phyloP scores from a whole-genome alignment of 2,113 vertebrate species.

The Semnornis frantzii region DNA sequence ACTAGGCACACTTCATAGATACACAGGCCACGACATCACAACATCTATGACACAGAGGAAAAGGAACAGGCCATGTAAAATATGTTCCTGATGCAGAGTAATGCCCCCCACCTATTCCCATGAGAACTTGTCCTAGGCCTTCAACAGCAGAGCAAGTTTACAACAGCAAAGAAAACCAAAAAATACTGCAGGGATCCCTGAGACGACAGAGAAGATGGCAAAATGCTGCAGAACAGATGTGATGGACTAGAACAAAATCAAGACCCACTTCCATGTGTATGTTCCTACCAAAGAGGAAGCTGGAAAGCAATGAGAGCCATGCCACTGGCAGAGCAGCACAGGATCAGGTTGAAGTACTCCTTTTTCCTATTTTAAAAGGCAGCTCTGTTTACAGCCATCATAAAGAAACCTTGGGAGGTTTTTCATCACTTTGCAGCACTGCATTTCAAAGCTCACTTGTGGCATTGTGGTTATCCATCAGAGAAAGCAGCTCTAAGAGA shows the following conservation, averaged over 20 bases:
- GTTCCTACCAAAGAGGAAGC: not conserved
- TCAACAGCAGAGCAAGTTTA: not conserved
- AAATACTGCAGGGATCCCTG: not conserved
- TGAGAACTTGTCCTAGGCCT: not conserved
- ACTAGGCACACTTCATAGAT: rapidly evolving
- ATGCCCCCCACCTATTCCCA: not conserved
- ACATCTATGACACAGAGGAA: not conserved
- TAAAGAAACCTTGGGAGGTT: not conserved
- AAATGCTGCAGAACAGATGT: not conserved
- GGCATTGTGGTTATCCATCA: not conserved
- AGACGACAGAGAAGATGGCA: not conserved
- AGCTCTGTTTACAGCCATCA: not conserved
- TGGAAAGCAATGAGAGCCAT: not conserved
- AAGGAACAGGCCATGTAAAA: not conserved
- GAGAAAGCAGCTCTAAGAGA: not conserved
- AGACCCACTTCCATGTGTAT: not conserved
- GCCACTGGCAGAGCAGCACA: not conserved
- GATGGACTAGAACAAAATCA: not conserved
- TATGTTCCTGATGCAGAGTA: not conserved
- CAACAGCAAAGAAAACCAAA: not conserved
- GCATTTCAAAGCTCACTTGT: not conserved
- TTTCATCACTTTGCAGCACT: not conserved
- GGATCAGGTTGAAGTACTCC: not conserved
- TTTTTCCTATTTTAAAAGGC: not conserved
- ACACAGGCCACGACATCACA: not conserved